phyloP scores from a whole-genome alignment of 2,888 invertebrate species.

The Rotaria sp. region DNA sequence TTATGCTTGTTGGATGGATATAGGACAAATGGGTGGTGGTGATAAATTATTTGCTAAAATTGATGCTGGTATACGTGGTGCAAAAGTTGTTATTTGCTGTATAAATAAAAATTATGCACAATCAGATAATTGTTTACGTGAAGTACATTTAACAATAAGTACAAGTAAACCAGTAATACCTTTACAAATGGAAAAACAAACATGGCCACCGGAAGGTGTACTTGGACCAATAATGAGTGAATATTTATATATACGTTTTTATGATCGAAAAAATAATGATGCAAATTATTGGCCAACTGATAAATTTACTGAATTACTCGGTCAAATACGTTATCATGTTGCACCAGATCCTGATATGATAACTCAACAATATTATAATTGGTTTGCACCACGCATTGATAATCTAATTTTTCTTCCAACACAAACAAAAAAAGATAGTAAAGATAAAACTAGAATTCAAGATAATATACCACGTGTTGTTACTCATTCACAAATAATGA shows the following conservation, averaged over 20 bases:
- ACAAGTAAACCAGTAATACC: constrained; percentile 51
- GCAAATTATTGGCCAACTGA: constrained; percentile 47
- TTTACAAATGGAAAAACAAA: constrained; percentile 49
- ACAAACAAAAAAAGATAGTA: not conserved
- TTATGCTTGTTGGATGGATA: constrained; percentile 51
- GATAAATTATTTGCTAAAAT: constrained; percentile 52
- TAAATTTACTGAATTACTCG: constrained; percentile 50
- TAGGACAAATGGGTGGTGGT: constrained; percentile 54
- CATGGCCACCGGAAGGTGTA: constrained; percentile 52
- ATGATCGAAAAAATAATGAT: constrained; percentile 45
- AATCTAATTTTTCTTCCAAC: constrained; percentile 2
- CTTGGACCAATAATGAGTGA: constrained; percentile 54
- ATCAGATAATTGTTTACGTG: constrained; percentile 30
- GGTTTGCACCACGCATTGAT: constrained; percentile 13
- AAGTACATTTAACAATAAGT: constrained; percentile 50
- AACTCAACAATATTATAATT: constrained; percentile 29
- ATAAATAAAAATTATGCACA: constrained; percentile 50
- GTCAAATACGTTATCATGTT: constrained; percentile 48
- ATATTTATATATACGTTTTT: constrained; percentile 50
- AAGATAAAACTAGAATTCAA: not conserved
- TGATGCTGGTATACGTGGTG: constrained; percentile 49
- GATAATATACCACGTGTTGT: not conserved
- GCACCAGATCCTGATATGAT: constrained; percentile 45
- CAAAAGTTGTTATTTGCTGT: constrained; percentile 49
- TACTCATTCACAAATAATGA: constrained; percentile 44